A percentile compares a stretch with the other conserved stretches of the same genome.
Conservation (phyloP, 2,113 vertebrate species). For the Coptodon rendalli region DNA sequence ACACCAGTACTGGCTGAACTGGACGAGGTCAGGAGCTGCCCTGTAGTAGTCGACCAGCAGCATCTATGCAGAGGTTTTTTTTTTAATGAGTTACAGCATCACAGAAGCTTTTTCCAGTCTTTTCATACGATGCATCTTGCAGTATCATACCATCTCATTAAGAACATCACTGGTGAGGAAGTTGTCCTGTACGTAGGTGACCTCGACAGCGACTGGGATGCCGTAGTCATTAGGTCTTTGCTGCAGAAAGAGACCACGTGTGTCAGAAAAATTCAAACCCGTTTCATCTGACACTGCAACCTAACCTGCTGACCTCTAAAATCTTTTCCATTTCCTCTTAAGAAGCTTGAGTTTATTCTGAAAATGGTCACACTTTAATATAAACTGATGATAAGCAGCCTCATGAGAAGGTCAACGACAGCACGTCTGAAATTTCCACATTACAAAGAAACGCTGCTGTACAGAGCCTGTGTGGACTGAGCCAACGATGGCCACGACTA, state of each 20-base stretch:
- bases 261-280: neutral
- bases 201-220: conserved; percentile 93
- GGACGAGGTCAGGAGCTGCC: conserved; percentile 84
- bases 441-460: neutral
- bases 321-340: neutral
- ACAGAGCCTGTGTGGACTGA: neutral
- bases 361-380: neutral
- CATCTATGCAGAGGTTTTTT: conserved; percentile 64
- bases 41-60: conserved; percentile 91
- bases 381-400: neutral
- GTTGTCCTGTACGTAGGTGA: conserved; percentile 88
- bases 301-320: neutral
- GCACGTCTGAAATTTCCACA: accelerated
- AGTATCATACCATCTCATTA: conserved; percentile 89
- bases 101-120: accelerated
- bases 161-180: conserved; percentile 93
- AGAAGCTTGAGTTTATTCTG: neutral
- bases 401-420: neutral
- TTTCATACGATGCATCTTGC: neutral
- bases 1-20: conserved; percentile 87
- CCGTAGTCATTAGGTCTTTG: conserved; percentile 93
- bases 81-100: neutral
- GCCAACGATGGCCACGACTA: neutral
- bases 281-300: neutral
- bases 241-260: conserved; percentile 47